Evolutionary conservation across 2,113 vertebrate species (phyloP).

Genomic region (Bombycilla garrulus): DNA sequence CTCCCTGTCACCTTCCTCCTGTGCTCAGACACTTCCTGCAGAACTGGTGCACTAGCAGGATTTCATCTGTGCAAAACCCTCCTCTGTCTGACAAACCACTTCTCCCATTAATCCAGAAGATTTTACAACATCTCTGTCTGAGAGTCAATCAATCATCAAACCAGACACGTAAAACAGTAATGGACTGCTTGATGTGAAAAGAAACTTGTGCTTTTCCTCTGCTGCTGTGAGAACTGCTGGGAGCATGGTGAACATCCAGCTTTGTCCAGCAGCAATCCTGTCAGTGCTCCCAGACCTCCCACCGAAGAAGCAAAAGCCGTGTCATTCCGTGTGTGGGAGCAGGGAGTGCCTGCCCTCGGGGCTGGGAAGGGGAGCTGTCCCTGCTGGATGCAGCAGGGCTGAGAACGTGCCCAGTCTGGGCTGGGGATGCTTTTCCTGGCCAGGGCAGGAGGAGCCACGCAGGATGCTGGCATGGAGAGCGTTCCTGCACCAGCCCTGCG

Average conservation of each 20-base stretch:
- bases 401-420: no score
- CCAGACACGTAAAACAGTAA: not conserved
- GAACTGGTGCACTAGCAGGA: not conserved
- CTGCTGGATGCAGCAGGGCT: not conserved
- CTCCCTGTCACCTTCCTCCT: not conserved
- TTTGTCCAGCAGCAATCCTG: not conserved
- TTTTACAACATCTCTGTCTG: not conserved
- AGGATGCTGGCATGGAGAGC: not conserved
- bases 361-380: rapidly evolving
- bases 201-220: not conserved
- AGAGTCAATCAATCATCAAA: not conserved
- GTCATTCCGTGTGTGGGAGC: not conserved
- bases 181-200: not conserved
- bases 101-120: not conserved
- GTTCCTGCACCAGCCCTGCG: not conserved
- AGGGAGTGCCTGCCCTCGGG: not conserved
- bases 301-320: not conserved
- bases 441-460: not conserved
- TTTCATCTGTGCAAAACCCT: not conserved
- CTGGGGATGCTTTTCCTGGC: not conserved
- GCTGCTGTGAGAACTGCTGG: not conserved
- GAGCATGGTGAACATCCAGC: not conserved
- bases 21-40: not conserved
- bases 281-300: not conserved
- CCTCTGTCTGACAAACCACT: not conserved